Percentiles rank a stretch among this genome's conserved stretches.
phyloP scores from a whole-genome alignment of 2,797 vertebrate species.

The Lepus oiostolus region DNA sequence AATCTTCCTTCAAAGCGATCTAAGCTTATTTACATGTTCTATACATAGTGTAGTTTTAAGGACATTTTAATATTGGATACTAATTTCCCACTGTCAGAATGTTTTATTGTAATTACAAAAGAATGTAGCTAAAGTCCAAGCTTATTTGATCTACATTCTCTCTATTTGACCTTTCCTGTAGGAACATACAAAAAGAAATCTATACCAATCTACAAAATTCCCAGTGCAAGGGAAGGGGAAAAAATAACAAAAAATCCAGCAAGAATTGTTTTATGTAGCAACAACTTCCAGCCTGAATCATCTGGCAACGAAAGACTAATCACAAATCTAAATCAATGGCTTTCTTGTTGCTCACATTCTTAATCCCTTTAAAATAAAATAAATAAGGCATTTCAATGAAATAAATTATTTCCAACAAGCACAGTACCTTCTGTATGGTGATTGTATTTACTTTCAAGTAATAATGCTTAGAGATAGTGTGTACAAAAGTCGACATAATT shows the following conservation, averaged over 20 bases:
- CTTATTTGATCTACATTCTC: conserved; percentile 81
- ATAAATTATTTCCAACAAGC: conserved; percentile 82
- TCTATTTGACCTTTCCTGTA: conserved; percentile 82
- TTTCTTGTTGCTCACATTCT: conserved; percentile 70
- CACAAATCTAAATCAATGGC: conserved; percentile 74
- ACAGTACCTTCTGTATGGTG: conserved; percentile 51
- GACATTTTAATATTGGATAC: conserved; percentile 83
- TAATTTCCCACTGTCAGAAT: conserved; percentile 81
- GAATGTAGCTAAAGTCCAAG: conserved; percentile 76
- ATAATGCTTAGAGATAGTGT: conserved; percentile 79
- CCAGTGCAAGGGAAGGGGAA: conserved; percentile 56
- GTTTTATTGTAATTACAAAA: conserved; percentile 83
- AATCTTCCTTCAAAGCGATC: conserved; percentile 86
- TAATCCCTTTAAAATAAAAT: conserved; percentile 83
- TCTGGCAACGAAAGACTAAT: conserved; percentile 33
- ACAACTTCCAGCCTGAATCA: conserved; percentile 61
- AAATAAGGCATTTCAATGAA: conserved; percentile 83
- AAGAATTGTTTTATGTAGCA: conserved; percentile 63
- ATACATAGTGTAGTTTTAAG: conserved; percentile 82
- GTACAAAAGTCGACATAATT: conserved; percentile 80
- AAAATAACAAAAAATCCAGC: conserved; percentile 75
- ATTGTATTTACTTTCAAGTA: conserved; percentile 83
- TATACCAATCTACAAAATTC: conserved; percentile 63
- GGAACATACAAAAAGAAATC: conserved; percentile 75
- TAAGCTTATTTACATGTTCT: conserved; percentile 87